These are phyloP conservation scores for Motacilla alba DNA, from an alignment of 2,113 vertebrate species.

Conservation along the genomic window DNA sequence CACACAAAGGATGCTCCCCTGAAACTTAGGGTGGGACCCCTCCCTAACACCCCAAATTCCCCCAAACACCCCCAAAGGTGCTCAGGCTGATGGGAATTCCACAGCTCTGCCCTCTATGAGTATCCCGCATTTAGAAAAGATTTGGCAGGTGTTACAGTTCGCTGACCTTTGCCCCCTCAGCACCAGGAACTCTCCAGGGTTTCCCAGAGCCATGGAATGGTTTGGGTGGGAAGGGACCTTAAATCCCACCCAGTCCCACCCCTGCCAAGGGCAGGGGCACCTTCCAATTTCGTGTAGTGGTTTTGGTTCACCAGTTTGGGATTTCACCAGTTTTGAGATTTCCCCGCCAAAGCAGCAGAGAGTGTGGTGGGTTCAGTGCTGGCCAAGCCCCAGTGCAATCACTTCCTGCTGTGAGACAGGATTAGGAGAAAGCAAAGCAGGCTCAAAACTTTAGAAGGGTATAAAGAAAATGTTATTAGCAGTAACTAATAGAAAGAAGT, in stretches of 20 bases:
- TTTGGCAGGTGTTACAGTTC: neutral
- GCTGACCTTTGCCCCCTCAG: neutral
- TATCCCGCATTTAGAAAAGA: neutral
- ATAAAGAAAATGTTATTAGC: neutral
- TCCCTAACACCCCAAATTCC: neutral
- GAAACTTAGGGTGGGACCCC: accelerated
- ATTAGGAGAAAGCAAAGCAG: neutral
- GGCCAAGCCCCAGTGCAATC: neutral
- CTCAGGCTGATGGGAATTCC: neutral
- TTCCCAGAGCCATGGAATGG: neutral
- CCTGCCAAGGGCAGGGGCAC: neutral
- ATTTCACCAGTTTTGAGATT: neutral
- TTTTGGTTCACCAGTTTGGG: neutral
- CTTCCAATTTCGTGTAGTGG: accelerated
- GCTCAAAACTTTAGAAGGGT: neutral
- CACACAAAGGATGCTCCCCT: neutral
- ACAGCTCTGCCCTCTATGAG: neutral
- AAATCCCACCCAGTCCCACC: accelerated
- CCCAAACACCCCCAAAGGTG: accelerated
- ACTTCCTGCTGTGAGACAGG: neutral
- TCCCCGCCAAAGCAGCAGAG: neutral
- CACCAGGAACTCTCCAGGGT: neutral
- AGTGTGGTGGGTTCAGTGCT: neutral
- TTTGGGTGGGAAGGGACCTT: neutral
- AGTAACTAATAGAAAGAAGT: neutral